A percentile compares a stretch with the other conserved stretches of the same genome.
These are phyloP conservation scores for Chauna torquata DNA, from an alignment of 2,113 vertebrate species.

Conservation along the genomic window DNA sequence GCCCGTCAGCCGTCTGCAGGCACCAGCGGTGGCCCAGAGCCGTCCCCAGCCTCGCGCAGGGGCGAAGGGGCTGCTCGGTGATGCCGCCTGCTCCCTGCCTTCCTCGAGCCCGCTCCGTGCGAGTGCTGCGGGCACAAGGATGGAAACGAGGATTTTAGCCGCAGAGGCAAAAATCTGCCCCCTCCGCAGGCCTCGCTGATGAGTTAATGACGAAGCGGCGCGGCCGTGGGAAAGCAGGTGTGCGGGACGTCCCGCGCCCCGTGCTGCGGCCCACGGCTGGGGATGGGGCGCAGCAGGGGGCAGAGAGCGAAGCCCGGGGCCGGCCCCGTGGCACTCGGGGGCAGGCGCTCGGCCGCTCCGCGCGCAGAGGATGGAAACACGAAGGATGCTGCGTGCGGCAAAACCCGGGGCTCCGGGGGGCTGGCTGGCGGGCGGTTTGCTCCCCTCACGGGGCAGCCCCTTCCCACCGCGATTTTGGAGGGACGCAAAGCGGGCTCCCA, in stretches of 20 bases:
- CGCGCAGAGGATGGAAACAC: background rate
- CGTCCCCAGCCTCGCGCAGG: background rate
- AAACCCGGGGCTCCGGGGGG: no score
- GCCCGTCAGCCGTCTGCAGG: no score
- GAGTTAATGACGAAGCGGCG: background rate
- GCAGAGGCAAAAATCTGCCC: background rate
- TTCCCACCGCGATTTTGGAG: no score
- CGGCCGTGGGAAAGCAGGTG: background rate
- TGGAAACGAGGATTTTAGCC: no score
- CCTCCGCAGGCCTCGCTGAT: background rate
- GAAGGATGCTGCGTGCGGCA: background rate
- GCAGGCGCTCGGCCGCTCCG: no score
- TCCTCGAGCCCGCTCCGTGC: accelerated
- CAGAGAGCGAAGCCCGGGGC: background rate
- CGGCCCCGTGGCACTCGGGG: no score
- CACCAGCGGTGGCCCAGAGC: background rate
- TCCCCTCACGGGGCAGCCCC: no score
- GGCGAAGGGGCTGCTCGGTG: no score
- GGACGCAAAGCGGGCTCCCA: no score
- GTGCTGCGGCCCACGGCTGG: background rate
- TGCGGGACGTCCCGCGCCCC: background rate
- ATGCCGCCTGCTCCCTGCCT: no score
- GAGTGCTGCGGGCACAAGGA: no score
- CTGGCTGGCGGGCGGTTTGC: no score
- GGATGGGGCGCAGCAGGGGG: background rate